phyloP scores from a whole-genome alignment of 1,140 invertebrate genomes.

The Apis dorsata region DNA sequence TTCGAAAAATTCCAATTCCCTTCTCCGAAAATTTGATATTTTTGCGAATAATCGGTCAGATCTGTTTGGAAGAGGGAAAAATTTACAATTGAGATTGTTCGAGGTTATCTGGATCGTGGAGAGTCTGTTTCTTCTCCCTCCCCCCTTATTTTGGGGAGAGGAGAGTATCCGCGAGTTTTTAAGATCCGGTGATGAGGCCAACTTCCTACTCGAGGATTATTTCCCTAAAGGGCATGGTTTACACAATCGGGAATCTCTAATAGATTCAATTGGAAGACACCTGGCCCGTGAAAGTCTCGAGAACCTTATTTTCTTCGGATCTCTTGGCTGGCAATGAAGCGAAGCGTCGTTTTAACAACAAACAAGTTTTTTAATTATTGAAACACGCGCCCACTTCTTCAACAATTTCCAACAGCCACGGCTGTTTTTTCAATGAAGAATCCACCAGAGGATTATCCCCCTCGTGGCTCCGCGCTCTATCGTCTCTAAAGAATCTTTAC shows the following conservation, averaged over 20 bases:
- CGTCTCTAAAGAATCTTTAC: neutral
- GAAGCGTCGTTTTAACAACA: neutral
- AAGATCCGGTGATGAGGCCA: neutral
- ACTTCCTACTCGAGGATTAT: constrained; percentile 1
- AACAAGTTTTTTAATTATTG: constrained; percentile 24
- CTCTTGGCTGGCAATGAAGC: neutral
- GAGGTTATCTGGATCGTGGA: neutral
- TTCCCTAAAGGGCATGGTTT: constrained; percentile 23
- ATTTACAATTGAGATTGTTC: neutral
- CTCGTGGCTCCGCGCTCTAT: neutral
- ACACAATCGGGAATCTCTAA: neutral
- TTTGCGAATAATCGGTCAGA: neutral
- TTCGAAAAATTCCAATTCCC: neutral
- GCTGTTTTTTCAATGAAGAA: neutral
- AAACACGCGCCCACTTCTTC: neutral
- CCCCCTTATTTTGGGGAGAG: neutral
- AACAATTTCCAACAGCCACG: neutral
- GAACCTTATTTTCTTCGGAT: constrained; percentile 12
- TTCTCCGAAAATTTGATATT: neutral
- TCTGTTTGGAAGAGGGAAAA: no score
- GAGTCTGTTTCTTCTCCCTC: neutral
- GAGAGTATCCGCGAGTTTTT: neutral
- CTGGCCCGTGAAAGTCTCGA: neutral
- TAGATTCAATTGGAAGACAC: constrained; percentile 20
- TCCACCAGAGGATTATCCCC: neutral